Evolutionary conservation across 2,113 vertebrate species (phyloP).

Genomic region (Ochotona curzoniae): DNA sequence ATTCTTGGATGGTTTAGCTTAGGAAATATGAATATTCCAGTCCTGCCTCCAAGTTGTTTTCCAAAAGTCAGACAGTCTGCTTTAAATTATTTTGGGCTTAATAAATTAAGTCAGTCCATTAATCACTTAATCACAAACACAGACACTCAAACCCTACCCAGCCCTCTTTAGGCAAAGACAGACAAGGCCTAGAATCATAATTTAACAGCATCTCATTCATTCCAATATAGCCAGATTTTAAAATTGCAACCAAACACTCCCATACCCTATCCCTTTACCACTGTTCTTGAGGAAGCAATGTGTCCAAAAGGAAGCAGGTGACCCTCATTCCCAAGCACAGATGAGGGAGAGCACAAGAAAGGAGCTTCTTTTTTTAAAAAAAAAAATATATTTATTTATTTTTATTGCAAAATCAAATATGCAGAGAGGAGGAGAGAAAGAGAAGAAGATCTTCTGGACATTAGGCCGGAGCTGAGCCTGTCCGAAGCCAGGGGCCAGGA

Average conservation of each 20-base stretch:
- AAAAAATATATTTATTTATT: too few species aligned
- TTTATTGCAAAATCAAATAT: too few species aligned
- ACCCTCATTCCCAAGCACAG: not conserved
- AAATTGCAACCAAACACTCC: not conserved
- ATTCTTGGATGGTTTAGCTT: not conserved
- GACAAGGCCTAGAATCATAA: not conserved
- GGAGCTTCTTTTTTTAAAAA: not conserved
- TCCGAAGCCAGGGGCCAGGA: too few species aligned
- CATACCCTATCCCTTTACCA: not conserved
- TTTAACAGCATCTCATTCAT: not conserved
- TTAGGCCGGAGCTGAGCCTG: too few species aligned
- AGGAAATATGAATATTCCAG: not conserved
- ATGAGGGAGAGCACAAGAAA: not conserved
- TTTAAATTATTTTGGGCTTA: not conserved
- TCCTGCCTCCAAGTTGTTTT: constrained; percentile 1
- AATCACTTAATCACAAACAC: constrained; percentile 7
- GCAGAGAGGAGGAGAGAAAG: too few species aligned
- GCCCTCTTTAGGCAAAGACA: not conserved
- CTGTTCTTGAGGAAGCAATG: not conserved
- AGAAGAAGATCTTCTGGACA: too few species aligned
- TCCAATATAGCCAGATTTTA: not conserved
- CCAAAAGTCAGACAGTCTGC: not conserved
- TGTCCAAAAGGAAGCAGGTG: not conserved
- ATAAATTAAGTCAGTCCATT: not conserved
- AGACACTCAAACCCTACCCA: not conserved